Evolutionary conservation across 23 tunicate species (phyloP), one percentile per base, ranked within the genome.

Genomic region (Trididemnum nubilum): DNA sequence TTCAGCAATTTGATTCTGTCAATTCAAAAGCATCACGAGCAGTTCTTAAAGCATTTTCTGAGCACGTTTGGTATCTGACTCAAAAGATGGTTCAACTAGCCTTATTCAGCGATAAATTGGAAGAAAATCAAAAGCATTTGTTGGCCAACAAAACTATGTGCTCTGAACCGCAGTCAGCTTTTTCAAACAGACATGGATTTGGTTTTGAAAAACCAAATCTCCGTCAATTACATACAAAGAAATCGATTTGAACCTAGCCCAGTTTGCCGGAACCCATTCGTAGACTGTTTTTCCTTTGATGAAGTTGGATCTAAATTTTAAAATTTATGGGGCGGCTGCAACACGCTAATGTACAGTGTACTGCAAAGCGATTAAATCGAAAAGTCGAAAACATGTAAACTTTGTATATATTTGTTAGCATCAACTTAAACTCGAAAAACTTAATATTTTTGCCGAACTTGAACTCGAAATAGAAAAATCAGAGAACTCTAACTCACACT

Each of bases 31-130:
- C 15, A 44, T 44, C 71, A 64, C 12, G 21, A 9, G 32, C 71
- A 9, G 71, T 22, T 9, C 71, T 64, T 64, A 19, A 64, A 28
- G 71, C 71, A 64, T 28, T 64, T 64, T 64, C 71, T 12, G 9
- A 28, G 30, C 71, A 64, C 32, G 9, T 19, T 9, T 19, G 71
- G 71, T 64, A 64, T 19, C 71, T 64, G 30, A 64, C 71, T 22
- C 19, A 64, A 64, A 28, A 25, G 32, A 12, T 64, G 7, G 21
- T 64, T 64, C 71, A 12, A 25, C 32, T 64, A 5, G 30, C 32
- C 21, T 9, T 28, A 28, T 64, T 64, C 21, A 64, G 22, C 32
- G 21, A 64, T 19, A 64, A 64, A 19, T 19, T 64, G 5, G 32
- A 25, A 5, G 32, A 26, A 25, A 7, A 26, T 64, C 71, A 64